phyloP scores from a whole-genome alignment of 1,140 invertebrate genomes.

The Saccostrea cuccullata region DNA sequence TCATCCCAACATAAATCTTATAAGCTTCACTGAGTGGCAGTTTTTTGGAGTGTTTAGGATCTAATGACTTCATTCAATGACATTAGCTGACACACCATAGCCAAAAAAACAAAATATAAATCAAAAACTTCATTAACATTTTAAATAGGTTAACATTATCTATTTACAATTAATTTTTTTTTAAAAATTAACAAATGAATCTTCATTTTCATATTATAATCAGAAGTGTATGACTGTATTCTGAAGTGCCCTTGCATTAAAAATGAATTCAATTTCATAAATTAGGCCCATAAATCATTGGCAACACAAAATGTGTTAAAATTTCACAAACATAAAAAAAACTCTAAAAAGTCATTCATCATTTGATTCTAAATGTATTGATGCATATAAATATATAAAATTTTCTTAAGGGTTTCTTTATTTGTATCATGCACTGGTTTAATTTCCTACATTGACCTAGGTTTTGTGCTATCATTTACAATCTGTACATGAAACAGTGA shows the following conservation, averaged over 20 bases:
- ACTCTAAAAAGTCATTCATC: not conserved
- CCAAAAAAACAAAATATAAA: constrained; percentile 13
- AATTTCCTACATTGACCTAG: not conserved
- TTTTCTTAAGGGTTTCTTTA: not conserved
- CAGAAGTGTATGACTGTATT: not conserved
- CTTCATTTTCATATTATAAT: not conserved
- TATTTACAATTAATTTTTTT: no score
- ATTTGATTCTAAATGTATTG: no score
- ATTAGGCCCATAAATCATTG: not conserved
- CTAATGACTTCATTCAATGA: not conserved
- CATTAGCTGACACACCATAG: not conserved
- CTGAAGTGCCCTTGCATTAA: not conserved
- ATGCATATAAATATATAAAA: not conserved
- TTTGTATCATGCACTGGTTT: not conserved
- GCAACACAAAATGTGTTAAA: not conserved
- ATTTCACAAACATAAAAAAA: not conserved
- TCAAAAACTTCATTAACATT: constrained; percentile 6
- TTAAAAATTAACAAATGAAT: not conserved
- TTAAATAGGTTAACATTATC: not conserved
- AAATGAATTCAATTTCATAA: no score
- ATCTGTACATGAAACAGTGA: not conserved
- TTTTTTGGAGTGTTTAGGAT: constrained; percentile 18
- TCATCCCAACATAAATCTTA: constrained; percentile 1
- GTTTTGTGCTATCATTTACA: not conserved
- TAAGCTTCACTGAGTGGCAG: constrained; percentile 2